Percentiles rank a stretch among this genome's conserved stretches.
phyloP scores from a whole-genome alignment of 1,140 invertebrate species.

The Bombus soroeensis region DNA sequence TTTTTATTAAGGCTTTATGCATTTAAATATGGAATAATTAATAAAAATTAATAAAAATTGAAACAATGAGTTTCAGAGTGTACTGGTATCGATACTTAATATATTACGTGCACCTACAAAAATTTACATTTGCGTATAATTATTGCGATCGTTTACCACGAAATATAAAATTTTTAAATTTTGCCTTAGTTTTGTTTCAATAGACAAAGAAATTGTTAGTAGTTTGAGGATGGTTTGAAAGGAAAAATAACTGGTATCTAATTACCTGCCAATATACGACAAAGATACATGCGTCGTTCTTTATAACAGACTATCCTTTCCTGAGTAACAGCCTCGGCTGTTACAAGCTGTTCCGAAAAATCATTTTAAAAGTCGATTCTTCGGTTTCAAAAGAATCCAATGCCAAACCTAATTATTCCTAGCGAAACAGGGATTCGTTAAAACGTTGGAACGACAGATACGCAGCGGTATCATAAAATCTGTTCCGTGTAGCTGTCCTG shows the following conservation, averaged over 20 bases:
- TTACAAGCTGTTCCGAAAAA: neutral
- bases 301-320: too few relatives aligned
- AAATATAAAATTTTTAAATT: too few relatives aligned
- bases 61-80: neutral
- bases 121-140: neutral
- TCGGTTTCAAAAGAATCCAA: neutral
- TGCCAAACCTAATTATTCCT: neutral
- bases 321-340: too few relatives aligned
- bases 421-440: neutral
- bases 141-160: neutral
- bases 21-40: neutral
- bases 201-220: too few relatives aligned
- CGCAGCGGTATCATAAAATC: constrained; percentile 17
- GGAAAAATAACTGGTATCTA: too few relatives aligned
- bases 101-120: neutral
- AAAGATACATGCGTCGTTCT: too few relatives aligned
- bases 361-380: neutral
- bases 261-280: too few relatives aligned
- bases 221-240: too few relatives aligned
- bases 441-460: neutral
- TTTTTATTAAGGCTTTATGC: neutral
- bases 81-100: neutral
- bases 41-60: neutral
- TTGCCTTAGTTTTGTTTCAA: too few relatives aligned
- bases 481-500: neutral